phyloP scores from a whole-genome alignment of 1,140 invertebrate species.

The Heliothis subflexa region DNA sequence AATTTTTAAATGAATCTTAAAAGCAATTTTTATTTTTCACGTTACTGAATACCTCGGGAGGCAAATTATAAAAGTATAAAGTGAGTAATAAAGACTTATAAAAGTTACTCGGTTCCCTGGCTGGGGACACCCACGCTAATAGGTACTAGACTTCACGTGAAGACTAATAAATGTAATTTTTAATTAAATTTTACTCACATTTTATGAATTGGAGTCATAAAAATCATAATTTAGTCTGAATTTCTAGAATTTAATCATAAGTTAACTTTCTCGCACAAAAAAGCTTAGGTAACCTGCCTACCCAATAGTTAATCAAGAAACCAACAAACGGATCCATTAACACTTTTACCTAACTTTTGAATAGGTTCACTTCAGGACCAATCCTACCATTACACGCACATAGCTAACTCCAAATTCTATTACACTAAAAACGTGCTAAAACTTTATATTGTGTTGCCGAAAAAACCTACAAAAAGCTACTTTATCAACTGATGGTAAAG shows the following conservation, averaged over 20 bases:
- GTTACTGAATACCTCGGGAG: no score
- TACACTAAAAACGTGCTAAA: constrained; percentile 36
- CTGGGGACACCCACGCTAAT: not conserved
- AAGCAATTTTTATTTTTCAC: no score
- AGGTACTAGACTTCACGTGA: not conserved
- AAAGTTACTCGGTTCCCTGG: not conserved
- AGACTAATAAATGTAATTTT: constrained; percentile 4
- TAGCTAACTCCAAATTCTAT: constrained; percentile 26
- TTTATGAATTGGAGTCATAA: not conserved
- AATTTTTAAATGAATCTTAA: no score
- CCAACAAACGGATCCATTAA: constrained; percentile 10
- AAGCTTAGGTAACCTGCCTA: not conserved
- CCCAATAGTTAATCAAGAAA: not conserved
- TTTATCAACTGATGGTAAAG: constrained; percentile 50
- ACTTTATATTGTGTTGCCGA: constrained; percentile 15
- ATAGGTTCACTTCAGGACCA: not conserved
- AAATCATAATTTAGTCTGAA: not conserved
- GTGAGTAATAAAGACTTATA: constrained; percentile 1
- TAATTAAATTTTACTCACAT: constrained; percentile 5
- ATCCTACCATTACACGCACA: constrained; percentile 2
- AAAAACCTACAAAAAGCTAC: constrained; percentile 31
- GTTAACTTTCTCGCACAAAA: not conserved
- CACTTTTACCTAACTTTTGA: not conserved
- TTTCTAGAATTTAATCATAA: not conserved
- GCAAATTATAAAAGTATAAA: not conserved